These are phyloP conservation scores for Nematostella vectensis DNA, from an alignment of 92 coral and sea anemone genomes.

Conservation along the genomic window DNA sequence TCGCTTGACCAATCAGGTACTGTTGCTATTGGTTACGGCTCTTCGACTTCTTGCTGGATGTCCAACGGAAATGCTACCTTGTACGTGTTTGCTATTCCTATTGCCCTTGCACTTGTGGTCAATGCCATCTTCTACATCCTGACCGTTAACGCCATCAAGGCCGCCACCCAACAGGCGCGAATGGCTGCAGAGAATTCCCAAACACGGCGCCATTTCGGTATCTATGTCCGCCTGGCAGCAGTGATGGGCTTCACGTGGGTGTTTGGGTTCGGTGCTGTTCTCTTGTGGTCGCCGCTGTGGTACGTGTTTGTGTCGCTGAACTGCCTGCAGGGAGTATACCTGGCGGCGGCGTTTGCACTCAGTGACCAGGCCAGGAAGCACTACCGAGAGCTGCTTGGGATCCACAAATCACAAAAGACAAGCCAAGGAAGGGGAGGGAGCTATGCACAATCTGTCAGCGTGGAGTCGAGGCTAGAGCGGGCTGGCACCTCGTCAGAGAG, in stretches of 20 bases:
- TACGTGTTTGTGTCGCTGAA: no score
- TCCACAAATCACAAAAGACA: no score
- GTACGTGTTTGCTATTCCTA: slow-evolving; percentile 28
- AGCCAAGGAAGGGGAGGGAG: no score
- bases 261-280: no score
- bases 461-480: no score
- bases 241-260: slow-evolving; percentile 63
- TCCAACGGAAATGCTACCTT: slow-evolving; percentile 22
- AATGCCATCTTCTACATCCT: slow-evolving; percentile 36
- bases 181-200: slow-evolving; percentile 9
- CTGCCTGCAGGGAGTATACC: no score
- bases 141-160: slow-evolving; percentile 25
- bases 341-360: no score
- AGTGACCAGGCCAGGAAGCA: no score
- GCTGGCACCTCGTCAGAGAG: no score
- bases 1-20: slow-evolving; percentile 30
- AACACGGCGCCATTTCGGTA: slow-evolving; percentile 3
- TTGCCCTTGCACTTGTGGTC: slow-evolving; percentile 21
- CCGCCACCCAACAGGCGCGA: slow-evolving; percentile 15
- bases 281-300: no score
- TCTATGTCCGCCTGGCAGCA: slow-evolving; percentile 48
- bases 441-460: no score
- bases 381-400: no score
- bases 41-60: slow-evolving; percentile 61
- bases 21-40: slow-evolving; percentile 34